Percentiles rank a stretch among this genome's conserved stretches.
phyloP scores from a whole-genome alignment of 2,797 vertebrate genomes.

The Rousettus madagascariensis region DNA sequence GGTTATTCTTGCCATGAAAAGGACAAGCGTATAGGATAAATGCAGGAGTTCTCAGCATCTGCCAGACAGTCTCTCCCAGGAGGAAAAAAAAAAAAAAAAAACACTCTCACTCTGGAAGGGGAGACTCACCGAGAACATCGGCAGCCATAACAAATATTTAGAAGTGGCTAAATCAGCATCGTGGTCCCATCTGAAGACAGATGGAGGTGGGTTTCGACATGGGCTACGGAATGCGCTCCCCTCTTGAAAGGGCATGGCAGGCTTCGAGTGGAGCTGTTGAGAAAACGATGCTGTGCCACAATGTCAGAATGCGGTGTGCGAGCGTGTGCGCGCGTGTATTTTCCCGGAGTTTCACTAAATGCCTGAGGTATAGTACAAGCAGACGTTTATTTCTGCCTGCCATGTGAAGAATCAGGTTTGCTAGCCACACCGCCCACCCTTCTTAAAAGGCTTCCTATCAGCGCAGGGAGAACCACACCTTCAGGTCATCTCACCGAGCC shows the following conservation, averaged over 20 bases:
- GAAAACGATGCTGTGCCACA: background rate
- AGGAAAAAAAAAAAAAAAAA: conserved; percentile 35
- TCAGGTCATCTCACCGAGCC: conserved; percentile 41
- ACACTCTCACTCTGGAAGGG: background rate
- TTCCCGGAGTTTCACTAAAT: conserved; percentile 17
- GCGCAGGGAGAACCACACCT: background rate
- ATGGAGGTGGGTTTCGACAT: conserved; percentile 65
- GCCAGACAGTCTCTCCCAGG: conserved; percentile 56
- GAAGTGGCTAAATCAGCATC: conserved; percentile 68
- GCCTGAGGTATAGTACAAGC: background rate
- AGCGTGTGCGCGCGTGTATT: background rate
- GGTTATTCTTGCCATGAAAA: conserved; percentile 68
- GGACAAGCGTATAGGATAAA: background rate
- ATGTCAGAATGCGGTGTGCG: background rate
- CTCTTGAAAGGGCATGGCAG: conserved; percentile 41
- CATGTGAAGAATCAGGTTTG: background rate
- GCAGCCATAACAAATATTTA: conserved; percentile 72
- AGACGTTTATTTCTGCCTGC: conserved; percentile 26
- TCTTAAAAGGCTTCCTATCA: background rate
- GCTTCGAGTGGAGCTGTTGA: conserved; percentile 65
- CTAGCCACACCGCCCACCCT: background rate
- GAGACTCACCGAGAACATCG: conserved; percentile 54
- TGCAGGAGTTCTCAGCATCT: conserved; percentile 20
- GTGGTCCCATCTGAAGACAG: conserved; percentile 49
- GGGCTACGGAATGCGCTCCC: conserved; percentile 36